Conservation (phyloP, 1,140 invertebrate genomes). For the Dryas iulia region DNA sequence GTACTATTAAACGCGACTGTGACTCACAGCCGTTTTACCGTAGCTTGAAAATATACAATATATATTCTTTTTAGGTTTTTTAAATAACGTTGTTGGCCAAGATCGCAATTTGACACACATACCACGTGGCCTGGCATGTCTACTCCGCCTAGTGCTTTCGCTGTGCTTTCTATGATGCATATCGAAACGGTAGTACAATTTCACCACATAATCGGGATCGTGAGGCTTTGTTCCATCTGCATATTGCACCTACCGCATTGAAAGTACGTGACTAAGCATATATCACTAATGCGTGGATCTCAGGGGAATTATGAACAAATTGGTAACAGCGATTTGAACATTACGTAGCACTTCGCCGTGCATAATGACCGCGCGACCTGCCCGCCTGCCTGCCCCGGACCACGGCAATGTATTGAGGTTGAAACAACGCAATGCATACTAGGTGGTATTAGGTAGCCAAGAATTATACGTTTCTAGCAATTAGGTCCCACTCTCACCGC, state of each 20-base stretch:
- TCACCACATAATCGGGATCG: neutral
- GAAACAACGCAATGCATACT: neutral
- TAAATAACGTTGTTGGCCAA: neutral
- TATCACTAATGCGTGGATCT: conserved; percentile 33
- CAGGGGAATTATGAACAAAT: conserved; percentile 37
- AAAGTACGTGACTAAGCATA: conserved; percentile 28
- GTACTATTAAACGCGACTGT: conserved; percentile 44
- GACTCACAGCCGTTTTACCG: conserved; percentile 19
- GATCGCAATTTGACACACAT: neutral
- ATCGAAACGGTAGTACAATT: neutral
- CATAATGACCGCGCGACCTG: conserved; percentile 27
- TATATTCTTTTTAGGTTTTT: neutral
- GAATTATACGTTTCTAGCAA: too few relatives aligned
- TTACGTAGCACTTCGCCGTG: conserved; percentile 19
- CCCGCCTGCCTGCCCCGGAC: neutral
- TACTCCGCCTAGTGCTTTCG: neutral
- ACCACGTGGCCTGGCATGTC: too few relatives aligned
- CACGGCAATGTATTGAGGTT: neutral
- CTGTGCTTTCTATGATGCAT: neutral
- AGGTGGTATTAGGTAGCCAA: neutral
- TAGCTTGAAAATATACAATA: neutral
- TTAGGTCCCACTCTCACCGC: too few relatives aligned
- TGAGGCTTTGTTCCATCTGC: conserved; percentile 20
- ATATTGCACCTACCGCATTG: conserved; percentile 23
- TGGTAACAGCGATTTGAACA: conserved; percentile 32